phyloP scores from a whole-genome alignment of 2,888 invertebrate species.

The Microplitis deprimator region DNA sequence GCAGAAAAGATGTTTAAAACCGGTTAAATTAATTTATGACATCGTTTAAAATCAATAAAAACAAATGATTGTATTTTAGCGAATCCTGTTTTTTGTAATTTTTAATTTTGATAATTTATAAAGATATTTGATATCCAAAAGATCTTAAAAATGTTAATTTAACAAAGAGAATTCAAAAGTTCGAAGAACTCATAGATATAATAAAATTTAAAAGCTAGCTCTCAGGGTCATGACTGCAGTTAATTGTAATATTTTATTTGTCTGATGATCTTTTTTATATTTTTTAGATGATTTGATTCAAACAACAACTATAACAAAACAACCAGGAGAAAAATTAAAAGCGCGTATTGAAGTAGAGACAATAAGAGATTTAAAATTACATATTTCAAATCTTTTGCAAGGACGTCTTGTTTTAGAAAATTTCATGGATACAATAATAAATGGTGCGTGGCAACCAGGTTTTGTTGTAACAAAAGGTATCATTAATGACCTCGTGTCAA shows the following conservation, averaged over 20 bases:
- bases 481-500: constrained; percentile 87
- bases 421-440: constrained; percentile 83
- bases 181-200: no score
- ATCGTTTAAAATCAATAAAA: no score
- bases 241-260: no score
- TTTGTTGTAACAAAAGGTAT: constrained; percentile 82
- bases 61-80: no score
- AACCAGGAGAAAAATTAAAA: constrained; percentile 73
- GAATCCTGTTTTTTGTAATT: no score
- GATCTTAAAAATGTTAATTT: no score
- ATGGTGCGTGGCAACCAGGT: constrained; percentile 86
- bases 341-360: constrained; percentile 82
- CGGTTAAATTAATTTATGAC: no score
- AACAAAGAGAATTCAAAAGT: no score
- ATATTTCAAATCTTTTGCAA: constrained; percentile 81
- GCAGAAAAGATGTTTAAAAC: no score
- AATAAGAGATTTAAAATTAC: constrained; percentile 84
- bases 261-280: neutral
- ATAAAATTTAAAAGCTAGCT: no score
- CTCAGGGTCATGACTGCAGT: no score
- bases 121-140: neutral
- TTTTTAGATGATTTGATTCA: constrained; percentile 73
- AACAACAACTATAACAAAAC: constrained; percentile 77
- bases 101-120: constrained; percentile 15
- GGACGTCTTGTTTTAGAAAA: constrained; percentile 79